Percentiles rank a stretch among this genome's conserved stretches.
Conservation (phyloP, 1,140 invertebrate genomes). For the Drosophila pseudoananassae region DNA sequence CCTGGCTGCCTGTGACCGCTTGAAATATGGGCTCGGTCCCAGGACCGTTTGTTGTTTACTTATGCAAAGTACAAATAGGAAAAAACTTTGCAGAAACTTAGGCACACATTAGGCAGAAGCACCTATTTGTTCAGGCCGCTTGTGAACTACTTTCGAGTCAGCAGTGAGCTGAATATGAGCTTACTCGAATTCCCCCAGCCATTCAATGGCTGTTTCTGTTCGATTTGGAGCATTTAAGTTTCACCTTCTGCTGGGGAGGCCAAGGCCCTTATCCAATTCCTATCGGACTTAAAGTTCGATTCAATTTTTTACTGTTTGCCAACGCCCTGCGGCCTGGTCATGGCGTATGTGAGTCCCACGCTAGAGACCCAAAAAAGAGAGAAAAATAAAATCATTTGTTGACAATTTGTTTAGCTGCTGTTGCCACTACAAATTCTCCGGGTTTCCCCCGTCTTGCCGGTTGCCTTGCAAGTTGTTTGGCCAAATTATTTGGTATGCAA, state of each 20-base stretch:
- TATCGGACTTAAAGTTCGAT: slow-evolving; percentile 58
- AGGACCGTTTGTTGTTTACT: slow-evolving; percentile 45
- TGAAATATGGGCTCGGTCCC: slow-evolving; percentile 65
- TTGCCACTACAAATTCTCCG: slow-evolving; percentile 73
- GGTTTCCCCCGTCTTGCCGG: slow-evolving; percentile 10
- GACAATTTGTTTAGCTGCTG: slow-evolving; percentile 81
- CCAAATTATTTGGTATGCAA: slow-evolving; percentile 82
- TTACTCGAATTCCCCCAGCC: not conserved
- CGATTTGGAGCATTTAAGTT: slow-evolving; percentile 11
- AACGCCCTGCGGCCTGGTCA: slow-evolving; percentile 57
- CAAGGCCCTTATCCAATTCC: slow-evolving; percentile 31
- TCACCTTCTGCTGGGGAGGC: not conserved
- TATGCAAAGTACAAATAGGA: slow-evolving; percentile 52
- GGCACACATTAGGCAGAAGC: slow-evolving; percentile 59
- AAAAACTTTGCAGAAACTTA: slow-evolving; percentile 54
- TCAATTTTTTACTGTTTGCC: slow-evolving; percentile 68
- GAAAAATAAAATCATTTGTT: slow-evolving; percentile 81
- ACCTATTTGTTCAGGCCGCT: slow-evolving; percentile 66
- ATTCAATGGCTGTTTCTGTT: slow-evolving; percentile 1
- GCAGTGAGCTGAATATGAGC: slow-evolving; percentile 16
- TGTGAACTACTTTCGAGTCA: slow-evolving; percentile 1
- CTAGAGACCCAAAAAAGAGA: slow-evolving; percentile 46
- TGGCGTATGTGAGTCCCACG: slow-evolving; percentile 40
- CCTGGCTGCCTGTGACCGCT: slow-evolving; percentile 29
- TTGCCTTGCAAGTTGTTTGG: slow-evolving; percentile 73